Base-by-base conservation (phyloP, 1,140 invertebrate genomes). In the Brachionus calyciflorus region DNA sequence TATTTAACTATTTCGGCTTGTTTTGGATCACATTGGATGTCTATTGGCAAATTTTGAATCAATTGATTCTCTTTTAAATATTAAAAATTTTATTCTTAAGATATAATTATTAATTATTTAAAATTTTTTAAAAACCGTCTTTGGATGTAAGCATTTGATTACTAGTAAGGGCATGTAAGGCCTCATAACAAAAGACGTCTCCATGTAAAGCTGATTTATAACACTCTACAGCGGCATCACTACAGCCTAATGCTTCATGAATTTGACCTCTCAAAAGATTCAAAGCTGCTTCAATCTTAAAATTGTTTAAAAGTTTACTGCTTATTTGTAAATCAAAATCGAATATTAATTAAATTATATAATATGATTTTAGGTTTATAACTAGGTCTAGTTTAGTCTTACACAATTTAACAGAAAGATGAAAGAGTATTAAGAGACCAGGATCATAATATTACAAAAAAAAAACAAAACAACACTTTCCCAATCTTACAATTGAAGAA, bases 101-200 rank as follows among this genome's bases (percentile, higher is more conserved):
- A 3, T 28, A 48, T 46, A 40, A 14, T 30, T 17, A 44, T 24
- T n/a, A 33, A 60, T 9, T 12, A 0, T 3, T 14, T 26, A 7
- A 55, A 55, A 24, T 55, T 55, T 5, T 9, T 24, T 26, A 26
- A 24, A 24, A 57, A 76, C 73, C 73, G 3, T 57, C 73, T 57
- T 44, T 55, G 19, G 49, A 26, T 17, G 73, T 76, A 3, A 55
- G 33, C 73, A 76, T 76, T 46, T 76, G 49, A 30, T 76, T 76
- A 30, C 46, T 55, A 3, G 37, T 76, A 3, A 76, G 37, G 17
- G 41, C 46, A 10, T 55, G 40, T 1, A 55, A 40, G 10, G 73
- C 73, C 14, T 76, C 73, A 46, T 41, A 55, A 19, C 73, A 76
- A 60, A 57, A 76, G n/a, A 76, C 51, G 30, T 76, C 73, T 7